Conservation (phyloP, 2,113 vertebrate species). For the Thamnophis sirtalis region DNA sequence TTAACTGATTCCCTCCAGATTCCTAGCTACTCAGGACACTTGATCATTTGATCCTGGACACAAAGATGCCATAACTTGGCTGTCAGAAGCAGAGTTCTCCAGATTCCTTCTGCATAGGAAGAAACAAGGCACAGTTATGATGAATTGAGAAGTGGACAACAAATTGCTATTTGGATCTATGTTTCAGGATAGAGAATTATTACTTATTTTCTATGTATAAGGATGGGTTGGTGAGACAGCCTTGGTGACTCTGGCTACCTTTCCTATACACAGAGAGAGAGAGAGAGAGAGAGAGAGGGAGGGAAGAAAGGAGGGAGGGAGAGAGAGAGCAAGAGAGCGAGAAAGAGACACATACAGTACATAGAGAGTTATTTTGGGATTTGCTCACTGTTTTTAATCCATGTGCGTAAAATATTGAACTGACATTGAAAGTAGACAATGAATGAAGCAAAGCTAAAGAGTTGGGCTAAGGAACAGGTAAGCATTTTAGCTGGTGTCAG, state of each 20-base stretch:
- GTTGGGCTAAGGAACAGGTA: conserved; percentile 55
- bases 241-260: conserved; percentile 55
- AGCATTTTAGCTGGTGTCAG: conserved; percentile 27
- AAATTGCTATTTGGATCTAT: background rate
- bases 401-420: conserved; percentile 66
- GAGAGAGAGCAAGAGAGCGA: no score
- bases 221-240: conserved; percentile 38
- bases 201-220: conserved; percentile 36
- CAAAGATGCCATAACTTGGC: background rate
- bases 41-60: background rate
- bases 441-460: conserved; percentile 61
- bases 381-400: conserved; percentile 62
- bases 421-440: conserved; percentile 47
- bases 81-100: background rate
- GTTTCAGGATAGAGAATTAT: conserved; percentile 49
- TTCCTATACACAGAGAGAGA: background rate
- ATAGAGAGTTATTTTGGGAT: conserved; percentile 46
- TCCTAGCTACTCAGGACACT: background rate
- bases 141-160: conserved; percentile 42
- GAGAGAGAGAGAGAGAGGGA: no score
- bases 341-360: background rate
- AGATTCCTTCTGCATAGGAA: conserved; percentile 36
- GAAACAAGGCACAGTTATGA: conserved; percentile 31
- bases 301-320: no score
- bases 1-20: background rate